phyloP scores from a whole-genome alignment of 2,888 invertebrate species.

The Ormyrus labotus region DNA sequence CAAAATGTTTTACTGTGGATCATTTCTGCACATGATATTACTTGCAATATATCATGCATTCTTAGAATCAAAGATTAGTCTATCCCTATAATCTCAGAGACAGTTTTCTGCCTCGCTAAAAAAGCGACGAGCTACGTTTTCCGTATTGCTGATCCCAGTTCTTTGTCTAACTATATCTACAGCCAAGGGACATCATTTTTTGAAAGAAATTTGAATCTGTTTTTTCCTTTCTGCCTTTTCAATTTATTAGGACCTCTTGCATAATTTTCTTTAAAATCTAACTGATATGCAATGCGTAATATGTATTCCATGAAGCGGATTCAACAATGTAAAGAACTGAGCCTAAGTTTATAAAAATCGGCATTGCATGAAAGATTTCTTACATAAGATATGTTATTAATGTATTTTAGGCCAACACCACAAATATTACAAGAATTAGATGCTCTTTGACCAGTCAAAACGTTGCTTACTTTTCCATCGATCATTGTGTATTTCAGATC shows the following conservation, averaged over 20 bases:
- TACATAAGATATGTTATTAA: constrained; percentile 33
- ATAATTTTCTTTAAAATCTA: constrained; percentile 5
- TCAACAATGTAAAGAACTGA: constrained; percentile 25
- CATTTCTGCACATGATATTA: constrained; percentile 34
- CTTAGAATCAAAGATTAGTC: constrained; percentile 26
- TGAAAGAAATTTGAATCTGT: constrained; percentile 24
- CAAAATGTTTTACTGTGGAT: constrained; percentile 51
- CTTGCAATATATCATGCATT: constrained; percentile 46
- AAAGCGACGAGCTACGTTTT: constrained; percentile 43
- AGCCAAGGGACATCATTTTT: constrained; percentile 27
- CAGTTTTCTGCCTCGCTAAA: constrained; percentile 41
- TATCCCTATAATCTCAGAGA: constrained; percentile 33
- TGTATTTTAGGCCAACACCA: constrained; percentile 28
- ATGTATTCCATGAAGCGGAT: constrained; percentile 37
- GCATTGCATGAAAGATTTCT: constrained; percentile 20
- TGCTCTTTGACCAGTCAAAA: constrained; percentile 27
- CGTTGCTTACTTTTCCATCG: constrained; percentile 41
- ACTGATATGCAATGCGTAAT: constrained; percentile 12
- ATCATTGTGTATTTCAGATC: constrained; percentile 40
- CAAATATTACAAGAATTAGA: constrained; percentile 44
- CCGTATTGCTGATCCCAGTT: constrained; percentile 29
- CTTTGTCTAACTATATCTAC: constrained; percentile 47
- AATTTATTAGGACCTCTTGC: too few relatives aligned
- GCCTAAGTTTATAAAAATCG: constrained; percentile 36
- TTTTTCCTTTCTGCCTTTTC: constrained; percentile 27